A percentile compares a stretch with the other conserved stretches of the same genome.
Conservation (phyloP, 2,888 invertebrate species). For the Selenia dentaria region DNA sequence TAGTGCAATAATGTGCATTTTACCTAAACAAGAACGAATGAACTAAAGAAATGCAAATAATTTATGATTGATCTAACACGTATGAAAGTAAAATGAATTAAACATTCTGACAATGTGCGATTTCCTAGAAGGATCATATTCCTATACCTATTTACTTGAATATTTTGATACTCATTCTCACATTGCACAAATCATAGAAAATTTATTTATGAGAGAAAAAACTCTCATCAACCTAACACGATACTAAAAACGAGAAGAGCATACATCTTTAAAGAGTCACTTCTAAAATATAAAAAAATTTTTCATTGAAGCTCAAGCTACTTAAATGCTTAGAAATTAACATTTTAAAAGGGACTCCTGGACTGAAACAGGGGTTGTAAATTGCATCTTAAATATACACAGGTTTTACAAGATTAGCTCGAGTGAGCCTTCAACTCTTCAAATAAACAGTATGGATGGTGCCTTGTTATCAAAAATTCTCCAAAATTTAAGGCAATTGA, state of each 20-base stretch:
- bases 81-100: too few relatives aligned
- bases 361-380: constrained; percentile 60
- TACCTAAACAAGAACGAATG: too few relatives aligned
- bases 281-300: constrained; percentile 31
- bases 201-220: not conserved
- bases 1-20: too few relatives aligned
- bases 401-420: constrained; percentile 66
- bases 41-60: too few relatives aligned
- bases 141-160: too few relatives aligned
- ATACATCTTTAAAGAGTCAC: constrained; percentile 35
- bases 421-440: constrained; percentile 3
- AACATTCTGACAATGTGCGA: too few relatives aligned
- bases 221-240: constrained; percentile 12
- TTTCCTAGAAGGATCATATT: too few relatives aligned
- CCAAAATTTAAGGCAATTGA: too few relatives aligned
- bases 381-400: constrained; percentile 74
- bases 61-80: too few relatives aligned
- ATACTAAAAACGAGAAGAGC: constrained; percentile 40
- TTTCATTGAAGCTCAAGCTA: constrained; percentile 44
- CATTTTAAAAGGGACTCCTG: constrained; percentile 57
- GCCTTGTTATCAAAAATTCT: too few relatives aligned
- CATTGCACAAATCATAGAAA: too few relatives aligned
- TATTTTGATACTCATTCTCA: too few relatives aligned
- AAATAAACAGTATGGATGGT: constrained; percentile 4
- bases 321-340: constrained; percentile 55